Conservation (phyloP, 2,888 invertebrate genomes). For the Fragum sueziense region DNA sequence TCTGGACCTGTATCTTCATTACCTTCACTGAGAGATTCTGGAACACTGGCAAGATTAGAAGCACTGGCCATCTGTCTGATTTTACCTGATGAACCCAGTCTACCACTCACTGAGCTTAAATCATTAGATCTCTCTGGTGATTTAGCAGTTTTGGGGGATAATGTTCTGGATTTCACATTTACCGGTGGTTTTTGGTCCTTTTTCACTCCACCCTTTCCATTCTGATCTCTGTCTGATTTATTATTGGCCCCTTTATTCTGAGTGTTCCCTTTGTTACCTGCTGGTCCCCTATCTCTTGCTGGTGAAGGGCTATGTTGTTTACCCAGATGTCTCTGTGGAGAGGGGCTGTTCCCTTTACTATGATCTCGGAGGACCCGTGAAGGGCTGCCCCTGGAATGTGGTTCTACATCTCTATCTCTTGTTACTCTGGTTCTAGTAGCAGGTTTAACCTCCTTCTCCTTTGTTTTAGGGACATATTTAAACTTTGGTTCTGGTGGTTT, state of each 20-base stretch:
- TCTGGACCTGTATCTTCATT: constrained; percentile 49
- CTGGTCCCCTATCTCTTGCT: constrained; percentile 17
- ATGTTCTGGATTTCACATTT: not conserved
- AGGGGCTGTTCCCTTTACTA: constrained; percentile 42
- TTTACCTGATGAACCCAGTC: constrained; percentile 36
- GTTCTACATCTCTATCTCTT: constrained; percentile 34
- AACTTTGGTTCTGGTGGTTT: constrained; percentile 65
- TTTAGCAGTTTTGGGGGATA: constrained; percentile 20
- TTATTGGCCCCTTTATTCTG: constrained; percentile 5
- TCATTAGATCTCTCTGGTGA: constrained; percentile 46
- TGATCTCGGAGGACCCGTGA: constrained; percentile 32
- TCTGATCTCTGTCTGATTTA: constrained; percentile 24
- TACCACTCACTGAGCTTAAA: constrained; percentile 20
- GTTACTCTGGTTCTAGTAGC: constrained; percentile 30
- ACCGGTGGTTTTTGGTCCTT: not conserved
- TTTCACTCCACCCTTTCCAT: constrained; percentile 7
- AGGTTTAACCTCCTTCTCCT: constrained; percentile 52
- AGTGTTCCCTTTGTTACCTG: not conserved
- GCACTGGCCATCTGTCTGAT: constrained; percentile 69
- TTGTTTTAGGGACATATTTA: constrained; percentile 63
- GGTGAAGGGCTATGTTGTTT: constrained; percentile 41
- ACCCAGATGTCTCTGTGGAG: constrained; percentile 36
- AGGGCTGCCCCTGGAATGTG: constrained; percentile 35
- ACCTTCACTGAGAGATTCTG: constrained; percentile 69
- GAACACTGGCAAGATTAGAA: constrained; percentile 75